Percentiles rank a stretch among this genome's conserved stretches.
Conservation (phyloP, 30 jellyfish, hydroid and myxozoan species). For the Catostylus mosaicus region DNA sequence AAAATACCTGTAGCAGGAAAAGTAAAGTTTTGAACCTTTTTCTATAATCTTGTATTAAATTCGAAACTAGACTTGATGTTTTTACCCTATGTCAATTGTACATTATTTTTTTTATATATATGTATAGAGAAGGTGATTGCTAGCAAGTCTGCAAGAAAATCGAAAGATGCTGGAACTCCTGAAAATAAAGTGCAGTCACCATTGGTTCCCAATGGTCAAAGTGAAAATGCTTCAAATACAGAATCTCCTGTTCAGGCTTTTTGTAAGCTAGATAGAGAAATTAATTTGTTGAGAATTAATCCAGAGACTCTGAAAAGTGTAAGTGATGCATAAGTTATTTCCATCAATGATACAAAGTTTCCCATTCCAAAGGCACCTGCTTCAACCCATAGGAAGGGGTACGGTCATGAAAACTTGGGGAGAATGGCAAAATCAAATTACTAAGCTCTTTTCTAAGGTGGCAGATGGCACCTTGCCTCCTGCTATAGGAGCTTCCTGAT, state of each 20-base stretch:
- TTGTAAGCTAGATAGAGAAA: slow-evolving; percentile 23
- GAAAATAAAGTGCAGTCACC: slow-evolving; percentile 57
- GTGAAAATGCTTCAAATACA: slow-evolving; percentile 7
- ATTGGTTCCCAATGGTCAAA: slow-evolving; percentile 26
- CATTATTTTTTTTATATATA: not conserved
- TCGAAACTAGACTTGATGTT: not conserved
- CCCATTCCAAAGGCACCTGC: no score
- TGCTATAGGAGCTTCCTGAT: no score
- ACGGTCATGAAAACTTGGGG: no score
- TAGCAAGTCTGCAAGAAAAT: slow-evolving; percentile 33
- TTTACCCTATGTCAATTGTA: not conserved
- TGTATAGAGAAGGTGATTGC: slow-evolving; percentile 31
- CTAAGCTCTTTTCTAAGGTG: no score
- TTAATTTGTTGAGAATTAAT: slow-evolving; percentile 47
- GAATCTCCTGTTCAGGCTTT: not conserved
- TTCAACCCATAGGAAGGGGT: no score
- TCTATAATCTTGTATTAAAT: not conserved
- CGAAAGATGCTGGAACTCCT: slow-evolving; percentile 74
- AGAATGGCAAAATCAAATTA: no score
- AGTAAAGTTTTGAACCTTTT: not conserved
- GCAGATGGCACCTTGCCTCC: no score
- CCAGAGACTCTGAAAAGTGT: slow-evolving; percentile 64
- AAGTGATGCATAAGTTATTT: no score
- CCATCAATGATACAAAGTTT: no score
- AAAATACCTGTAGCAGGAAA: not conserved